Base-by-base conservation (phyloP, 1,140 invertebrate genomes). In the Achatina immaculata region DNA sequence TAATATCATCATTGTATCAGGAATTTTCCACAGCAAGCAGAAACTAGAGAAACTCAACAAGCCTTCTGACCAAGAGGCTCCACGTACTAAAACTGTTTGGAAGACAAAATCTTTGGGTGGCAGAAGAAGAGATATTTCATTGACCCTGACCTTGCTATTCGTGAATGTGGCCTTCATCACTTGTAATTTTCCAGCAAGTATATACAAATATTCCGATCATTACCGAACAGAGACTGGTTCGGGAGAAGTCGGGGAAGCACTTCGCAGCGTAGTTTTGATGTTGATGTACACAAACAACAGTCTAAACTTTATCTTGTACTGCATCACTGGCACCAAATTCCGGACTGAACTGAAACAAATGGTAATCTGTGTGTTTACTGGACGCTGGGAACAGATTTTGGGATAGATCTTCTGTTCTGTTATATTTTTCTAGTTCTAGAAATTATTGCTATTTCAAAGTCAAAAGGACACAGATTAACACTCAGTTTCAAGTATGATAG, bases 261-360 rank as follows among this genome's bases (percentile, higher is more conserved):
- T 62, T 28, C 28, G 16, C 58, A 28, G 31, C 58, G 11, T 62
- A 34, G 9, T 62, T 0, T 31, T 62, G 0, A 9, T 62, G 4
- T 62, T 62, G 28, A 31, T 62, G 58, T 62, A 62, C n/a, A 62
- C 58, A 31, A 62, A 62, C 28, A 62, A 62, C 31, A 31, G 58
- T 31, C 31, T 62, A 62, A 62, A 62, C 28, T 62, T 62, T 62
- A 1, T 62, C 0, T 34, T 62, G 28, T 62, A 62, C 58, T 62
- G 58, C 21, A 19, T 62, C 28, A 62, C 28, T 28, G 58, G 58
- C 28, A 21, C 58, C 0, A 62, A 62, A 31, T 62, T 62, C 16
- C 58, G 58, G 7, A 4, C 58, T 31, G 58, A 62, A 34, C 4
- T 62, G 19, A n/a, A n/a, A n/a, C n/a, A n/a, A n/a, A n/a, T n/a